Percentiles rank a stretch among this genome's conserved stretches.
phyloP scores from a whole-genome alignment of 2,888 invertebrate species.

The Drosophila helvetica region DNA sequence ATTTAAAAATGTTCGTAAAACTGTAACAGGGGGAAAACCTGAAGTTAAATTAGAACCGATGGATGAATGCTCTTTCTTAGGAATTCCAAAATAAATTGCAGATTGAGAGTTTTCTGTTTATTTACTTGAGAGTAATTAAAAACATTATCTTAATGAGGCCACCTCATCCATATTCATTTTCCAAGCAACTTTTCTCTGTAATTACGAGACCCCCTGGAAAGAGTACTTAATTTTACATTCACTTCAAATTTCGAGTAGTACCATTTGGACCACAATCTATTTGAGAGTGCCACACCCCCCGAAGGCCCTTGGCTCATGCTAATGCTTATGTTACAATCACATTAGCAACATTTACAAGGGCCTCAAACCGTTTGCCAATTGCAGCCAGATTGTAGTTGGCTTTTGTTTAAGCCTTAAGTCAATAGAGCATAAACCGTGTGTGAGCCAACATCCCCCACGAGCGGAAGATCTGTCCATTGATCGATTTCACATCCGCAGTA shows the following conservation, averaged over 20 bases:
- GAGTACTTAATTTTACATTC: conserved; percentile 4
- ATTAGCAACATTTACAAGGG: conserved; percentile 53
- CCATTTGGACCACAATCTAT: background rate
- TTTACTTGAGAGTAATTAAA: background rate
- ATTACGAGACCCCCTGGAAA: background rate
- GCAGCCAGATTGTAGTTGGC: conserved; percentile 4
- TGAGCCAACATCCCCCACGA: conserved; percentile 11
- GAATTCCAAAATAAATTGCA: background rate
- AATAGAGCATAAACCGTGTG: conserved; percentile 47
- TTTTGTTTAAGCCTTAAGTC: conserved; percentile 27
- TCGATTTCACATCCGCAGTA: conserved; percentile 64
- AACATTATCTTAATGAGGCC: background rate
- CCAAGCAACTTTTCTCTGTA: background rate
- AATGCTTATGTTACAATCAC: conserved; percentile 40
- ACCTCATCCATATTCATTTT: background rate
- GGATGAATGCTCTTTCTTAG: background rate
- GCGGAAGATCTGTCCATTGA: conserved; percentile 38
- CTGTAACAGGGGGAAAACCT: conserved; percentile 1
- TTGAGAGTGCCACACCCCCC: conserved; percentile 26
- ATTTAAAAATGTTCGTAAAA: conserved; percentile 31
- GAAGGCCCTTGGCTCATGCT: conserved; percentile 19
- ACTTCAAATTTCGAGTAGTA: background rate
- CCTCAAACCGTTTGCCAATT: conserved; percentile 27
- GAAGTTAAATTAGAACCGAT: background rate
- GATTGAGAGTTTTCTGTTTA: background rate